Conservation (phyloP, 2,797 vertebrate genomes). For the Phyllotis vaccarum region DNA sequence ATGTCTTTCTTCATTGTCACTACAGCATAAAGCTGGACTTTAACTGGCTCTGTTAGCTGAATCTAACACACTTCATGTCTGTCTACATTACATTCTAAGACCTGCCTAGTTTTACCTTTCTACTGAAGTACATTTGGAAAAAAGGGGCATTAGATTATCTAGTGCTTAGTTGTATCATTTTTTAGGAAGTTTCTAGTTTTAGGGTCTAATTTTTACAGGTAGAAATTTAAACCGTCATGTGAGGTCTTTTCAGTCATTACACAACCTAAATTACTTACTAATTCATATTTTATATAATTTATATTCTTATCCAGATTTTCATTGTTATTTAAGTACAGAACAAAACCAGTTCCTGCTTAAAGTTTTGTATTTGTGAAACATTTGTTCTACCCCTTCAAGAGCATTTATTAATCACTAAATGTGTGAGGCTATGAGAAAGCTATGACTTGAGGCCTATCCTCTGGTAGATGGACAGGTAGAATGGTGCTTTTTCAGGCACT, state of each 20-base stretch:
- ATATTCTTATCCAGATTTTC: constrained; percentile 18
- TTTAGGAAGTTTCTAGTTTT: constrained; percentile 7
- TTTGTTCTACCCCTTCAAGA: constrained; percentile 46
- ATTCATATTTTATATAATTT: constrained; percentile 52
- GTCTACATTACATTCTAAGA: constrained; percentile 34
- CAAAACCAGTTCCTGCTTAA: not conserved
- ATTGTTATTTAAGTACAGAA: constrained; percentile 53
- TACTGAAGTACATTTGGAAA: not conserved
- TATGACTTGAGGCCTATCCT: not conserved
- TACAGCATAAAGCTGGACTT: not conserved
- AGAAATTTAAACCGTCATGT: constrained; percentile 20
- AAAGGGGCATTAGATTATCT: constrained; percentile 1
- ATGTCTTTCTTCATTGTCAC: not conserved
- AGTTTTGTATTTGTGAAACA: not conserved
- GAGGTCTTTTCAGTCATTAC: constrained; percentile 41
- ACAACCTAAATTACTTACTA: constrained; percentile 39
- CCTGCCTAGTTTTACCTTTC: constrained; percentile 44
- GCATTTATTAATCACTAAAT: not conserved
- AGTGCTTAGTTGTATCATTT: not conserved
- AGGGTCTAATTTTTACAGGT: not conserved
- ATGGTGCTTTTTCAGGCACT: not conserved
- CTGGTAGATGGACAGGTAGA: not conserved
- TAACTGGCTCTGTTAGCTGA: not conserved
- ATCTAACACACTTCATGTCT: constrained; percentile 15
- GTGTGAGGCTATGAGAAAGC: not conserved